Conservation (phyloP, 2,888 invertebrate genomes). For the Drosophila flavopinicola region DNA sequence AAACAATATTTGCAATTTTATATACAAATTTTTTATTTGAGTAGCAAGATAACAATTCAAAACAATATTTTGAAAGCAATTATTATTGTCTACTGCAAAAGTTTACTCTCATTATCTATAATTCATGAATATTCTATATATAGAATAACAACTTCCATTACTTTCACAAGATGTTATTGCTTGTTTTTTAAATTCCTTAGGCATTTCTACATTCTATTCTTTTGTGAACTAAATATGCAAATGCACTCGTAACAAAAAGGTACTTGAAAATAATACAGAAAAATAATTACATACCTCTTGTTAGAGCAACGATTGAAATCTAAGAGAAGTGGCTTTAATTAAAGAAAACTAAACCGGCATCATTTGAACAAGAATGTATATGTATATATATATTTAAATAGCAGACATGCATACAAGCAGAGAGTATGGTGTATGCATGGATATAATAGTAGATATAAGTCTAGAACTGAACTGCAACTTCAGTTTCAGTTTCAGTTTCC, state of each 20-base stretch:
- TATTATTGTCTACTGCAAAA: too few relatives aligned
- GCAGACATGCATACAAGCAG: conserved; percentile 30
- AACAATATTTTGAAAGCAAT: too few relatives aligned
- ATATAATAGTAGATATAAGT: conserved; percentile 35
- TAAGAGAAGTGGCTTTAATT: neutral
- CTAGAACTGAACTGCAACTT: conserved; percentile 41
- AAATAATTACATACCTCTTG: conserved; percentile 19
- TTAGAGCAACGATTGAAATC: neutral
- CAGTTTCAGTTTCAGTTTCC: conserved; percentile 42
- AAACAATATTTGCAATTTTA: too few relatives aligned
- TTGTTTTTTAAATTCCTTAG: too few relatives aligned
- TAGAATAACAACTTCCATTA: too few relatives aligned
- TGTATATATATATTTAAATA: conserved; percentile 73
- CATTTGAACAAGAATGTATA: conserved; percentile 48
- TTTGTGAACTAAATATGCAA: neutral
- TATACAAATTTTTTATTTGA: too few relatives aligned
- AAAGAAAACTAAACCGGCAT: neutral
- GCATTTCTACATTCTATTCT: too few relatives aligned
- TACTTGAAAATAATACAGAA: conserved; percentile 3
- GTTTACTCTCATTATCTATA: too few relatives aligned
- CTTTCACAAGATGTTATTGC: too few relatives aligned
- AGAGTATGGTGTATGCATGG: conserved; percentile 29
- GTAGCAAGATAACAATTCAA: too few relatives aligned
- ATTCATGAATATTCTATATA: too few relatives aligned
- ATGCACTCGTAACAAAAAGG: conserved; percentile 2